Base-by-base conservation (phyloP, 2,888 invertebrate genomes). In the Caenorhabditis wallacei region DNA sequence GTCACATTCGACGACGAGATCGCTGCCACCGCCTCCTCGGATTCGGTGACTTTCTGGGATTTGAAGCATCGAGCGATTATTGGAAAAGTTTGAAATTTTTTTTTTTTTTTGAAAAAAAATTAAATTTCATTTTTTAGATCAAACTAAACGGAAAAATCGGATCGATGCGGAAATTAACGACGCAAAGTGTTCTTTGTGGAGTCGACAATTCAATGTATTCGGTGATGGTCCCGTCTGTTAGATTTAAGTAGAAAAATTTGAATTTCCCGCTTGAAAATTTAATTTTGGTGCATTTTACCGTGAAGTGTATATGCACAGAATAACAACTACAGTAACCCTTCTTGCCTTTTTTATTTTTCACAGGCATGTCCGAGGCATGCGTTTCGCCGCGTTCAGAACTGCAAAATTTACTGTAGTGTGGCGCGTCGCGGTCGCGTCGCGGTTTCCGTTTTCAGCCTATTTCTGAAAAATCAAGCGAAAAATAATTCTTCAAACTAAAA, bases 31-130 rank as follows among this genome's bases (percentile, higher is more conserved):
- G 83, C 86, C 5, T 78, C 83, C 1, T 88, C 87, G 11, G 79
- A 74, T 46, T 80, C 76, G 0, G 80, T 90, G 46, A 85, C 86
- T 11, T 87, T 90, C 61, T 90, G 90, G 90, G 88, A 90, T 78
- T 71, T 89, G 30, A 70, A 85, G 43, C 78, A 82, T 35, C 85
- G 85, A 18, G 84, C 85, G 3, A 74, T 90, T 35, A 81, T 90
- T 57, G 75, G 76, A 54, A 80, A 84, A 66, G 74, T 76, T 24
- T 35, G 20, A 8, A 18, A 30, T 37, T 30, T 43, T 11, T 20
- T 2, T 16, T 24, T 30, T 30, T 30, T 30, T 30, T 8, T 8
- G 30, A 30, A 43, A 43, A 61, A 56, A n/a, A 10, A 24, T 30
- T 18, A 20, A 22, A n/a, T 20, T 16, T 8, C 22, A 22, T 40